Conservation (phyloP, 2,888 invertebrate species). For the Lasioglossum marginatum region DNA sequence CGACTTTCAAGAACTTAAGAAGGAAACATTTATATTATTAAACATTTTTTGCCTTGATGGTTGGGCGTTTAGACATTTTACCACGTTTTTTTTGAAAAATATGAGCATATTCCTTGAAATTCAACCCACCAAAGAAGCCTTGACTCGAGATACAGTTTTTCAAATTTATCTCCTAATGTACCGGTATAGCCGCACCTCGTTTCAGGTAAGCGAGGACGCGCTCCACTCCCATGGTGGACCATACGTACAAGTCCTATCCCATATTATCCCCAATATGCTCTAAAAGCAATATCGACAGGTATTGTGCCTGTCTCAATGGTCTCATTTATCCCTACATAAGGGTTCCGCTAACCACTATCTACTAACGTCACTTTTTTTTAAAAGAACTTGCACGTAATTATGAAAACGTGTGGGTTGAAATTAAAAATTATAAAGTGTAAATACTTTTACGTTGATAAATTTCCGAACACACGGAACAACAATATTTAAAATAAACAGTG, state of each 20-base stretch:
- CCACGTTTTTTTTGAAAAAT: not conserved
- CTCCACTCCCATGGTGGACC: not conserved
- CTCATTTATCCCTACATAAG: not conserved
- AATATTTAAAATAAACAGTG: not conserved
- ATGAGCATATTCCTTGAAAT: not conserved
- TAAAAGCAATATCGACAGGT: slow-evolving; percentile 8
- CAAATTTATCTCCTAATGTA: not conserved
- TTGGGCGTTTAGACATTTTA: not conserved
- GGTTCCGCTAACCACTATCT: not conserved
- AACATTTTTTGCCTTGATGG: not conserved
- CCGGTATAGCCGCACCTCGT: not conserved
- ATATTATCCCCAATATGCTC: slow-evolving; percentile 5
- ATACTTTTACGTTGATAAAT: not conserved
- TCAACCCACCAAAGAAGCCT: not conserved
- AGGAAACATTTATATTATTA: no score
- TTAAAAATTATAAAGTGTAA: not conserved
- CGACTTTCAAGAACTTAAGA: no score
- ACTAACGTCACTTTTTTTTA: not conserved
- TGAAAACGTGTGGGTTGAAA: not conserved
- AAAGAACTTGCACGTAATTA: not conserved
- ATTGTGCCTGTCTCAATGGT: not conserved
- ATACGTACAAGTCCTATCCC: not conserved
- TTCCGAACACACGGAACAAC: not conserved
- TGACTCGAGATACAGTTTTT: not conserved
- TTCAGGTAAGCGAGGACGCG: not conserved